These are phyloP conservation scores for Forficula auricularia DNA, from an alignment of 1,140 invertebrate species.

Conservation along the genomic window DNA sequence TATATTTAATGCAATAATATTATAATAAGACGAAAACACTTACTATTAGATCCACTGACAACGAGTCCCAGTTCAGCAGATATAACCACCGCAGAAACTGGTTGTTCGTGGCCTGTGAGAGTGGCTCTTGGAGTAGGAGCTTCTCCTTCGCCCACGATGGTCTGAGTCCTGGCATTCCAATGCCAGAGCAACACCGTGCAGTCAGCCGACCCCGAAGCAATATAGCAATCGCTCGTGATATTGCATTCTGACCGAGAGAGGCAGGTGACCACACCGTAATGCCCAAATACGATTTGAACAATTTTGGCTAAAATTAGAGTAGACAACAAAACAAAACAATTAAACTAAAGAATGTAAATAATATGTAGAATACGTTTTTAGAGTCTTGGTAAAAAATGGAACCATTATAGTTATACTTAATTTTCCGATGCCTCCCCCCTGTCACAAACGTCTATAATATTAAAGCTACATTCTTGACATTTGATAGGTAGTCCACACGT, in stretches of 20 bases:
- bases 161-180: constrained; percentile 90
- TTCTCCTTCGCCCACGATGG: constrained; percentile 90
- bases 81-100: constrained; percentile 86
- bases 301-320: constrained; percentile 64
- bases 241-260: constrained; percentile 92
- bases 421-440: too few relatives aligned
- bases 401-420: too few relatives aligned
- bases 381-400: too few relatives aligned
- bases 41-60: constrained; percentile 78
- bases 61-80: constrained; percentile 96
- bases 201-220: constrained; percentile 92
- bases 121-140: constrained; percentile 87
- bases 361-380: too few relatives aligned
- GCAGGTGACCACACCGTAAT: constrained; percentile 97
- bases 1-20: constrained; percentile 6
- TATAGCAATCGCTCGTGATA: constrained; percentile 95
- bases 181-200: constrained; percentile 97
- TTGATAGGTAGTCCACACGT: too few relatives aligned
- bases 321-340: not conserved
- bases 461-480: too few relatives aligned
- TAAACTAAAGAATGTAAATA: too few relatives aligned
- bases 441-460: too few relatives aligned
- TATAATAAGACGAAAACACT: constrained; percentile 21
- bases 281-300: constrained; percentile 94
- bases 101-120: constrained; percentile 89